Percentiles rank a stretch among this genome's conserved stretches.
phyloP scores from a whole-genome alignment of 1,140 invertebrate species.

The Pectinophora gossypiella region DNA sequence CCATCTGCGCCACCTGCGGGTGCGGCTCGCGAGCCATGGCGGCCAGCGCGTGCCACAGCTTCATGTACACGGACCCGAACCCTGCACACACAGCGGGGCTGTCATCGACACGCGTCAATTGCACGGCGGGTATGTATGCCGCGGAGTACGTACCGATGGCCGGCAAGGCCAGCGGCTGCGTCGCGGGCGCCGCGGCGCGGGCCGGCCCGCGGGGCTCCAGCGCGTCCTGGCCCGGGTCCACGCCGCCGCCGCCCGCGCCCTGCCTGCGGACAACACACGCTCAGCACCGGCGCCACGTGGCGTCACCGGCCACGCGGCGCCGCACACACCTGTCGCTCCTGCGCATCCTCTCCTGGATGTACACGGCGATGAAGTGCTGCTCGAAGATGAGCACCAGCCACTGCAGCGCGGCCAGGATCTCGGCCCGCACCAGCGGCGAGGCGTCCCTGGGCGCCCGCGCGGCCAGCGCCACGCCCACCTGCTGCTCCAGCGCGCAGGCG shows the following conservation, averaged over 20 bases:
- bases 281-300: slow-evolving; percentile 5
- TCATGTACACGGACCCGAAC: slow-evolving; percentile 87
- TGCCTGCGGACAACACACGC: background rate
- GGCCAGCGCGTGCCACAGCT: slow-evolving; percentile 88
- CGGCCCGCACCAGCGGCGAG: slow-evolving; percentile 91
- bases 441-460: slow-evolving; percentile 88
- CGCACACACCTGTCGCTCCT: slow-evolving; percentile 46
- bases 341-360: slow-evolving; percentile 79
- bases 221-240: slow-evolving; percentile 1
- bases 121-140: too few relatives aligned
- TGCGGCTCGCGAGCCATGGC: slow-evolving; percentile 89
- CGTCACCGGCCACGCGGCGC: too few relatives aligned
- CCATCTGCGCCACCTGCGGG: slow-evolving; percentile 85
- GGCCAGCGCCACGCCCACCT: slow-evolving; percentile 90
- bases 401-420: slow-evolving; percentile 87
- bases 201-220: background rate
- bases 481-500: slow-evolving; percentile 94
- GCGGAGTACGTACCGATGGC: slow-evolving; percentile 40
- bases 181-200: background rate
- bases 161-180: slow-evolving; percentile 35
- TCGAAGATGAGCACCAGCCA: slow-evolving; percentile 95
- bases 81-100: slow-evolving; percentile 55
- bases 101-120: too few relatives aligned
- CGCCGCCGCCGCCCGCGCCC: slow-evolving; percentile 24
- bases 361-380: slow-evolving; percentile 89